A percentile compares a stretch with the other conserved stretches of the same genome.
Evolutionary conservation across 1,140 invertebrate genomes (phyloP).

Genomic region (Bombyx mandarina): DNA sequence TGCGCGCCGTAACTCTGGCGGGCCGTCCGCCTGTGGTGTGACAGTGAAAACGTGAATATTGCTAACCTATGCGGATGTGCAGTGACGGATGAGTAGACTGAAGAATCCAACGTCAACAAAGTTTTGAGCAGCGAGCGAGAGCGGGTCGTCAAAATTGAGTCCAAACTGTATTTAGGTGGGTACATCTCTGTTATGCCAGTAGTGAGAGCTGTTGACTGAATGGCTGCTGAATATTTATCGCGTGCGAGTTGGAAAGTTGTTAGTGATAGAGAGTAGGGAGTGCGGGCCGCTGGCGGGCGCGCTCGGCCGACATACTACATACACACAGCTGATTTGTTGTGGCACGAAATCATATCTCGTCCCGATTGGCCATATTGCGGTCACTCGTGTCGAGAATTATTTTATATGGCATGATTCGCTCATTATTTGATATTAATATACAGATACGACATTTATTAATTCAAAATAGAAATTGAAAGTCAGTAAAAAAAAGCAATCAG

Average conservation of each 20-base stretch:
- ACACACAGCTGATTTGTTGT: slow-evolving; percentile 53
- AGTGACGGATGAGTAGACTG: slow-evolving; percentile 67
- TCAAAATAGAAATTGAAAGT: too few relatives aligned
- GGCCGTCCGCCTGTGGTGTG: slow-evolving; percentile 51
- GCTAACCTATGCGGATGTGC: slow-evolving; percentile 62
- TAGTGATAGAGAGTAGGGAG: slow-evolving; percentile 23
- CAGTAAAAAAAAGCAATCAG: too few relatives aligned
- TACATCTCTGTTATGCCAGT: slow-evolving; percentile 22
- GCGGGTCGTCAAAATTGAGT: slow-evolving; percentile 68
- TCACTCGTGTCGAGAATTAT: slow-evolving; percentile 19
- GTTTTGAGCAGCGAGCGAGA: slow-evolving; percentile 49
- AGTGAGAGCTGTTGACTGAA: slow-evolving; percentile 38
- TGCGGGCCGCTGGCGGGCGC: slow-evolving; percentile 11
- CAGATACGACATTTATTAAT: too few relatives aligned
- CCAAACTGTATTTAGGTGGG: slow-evolving; percentile 68
- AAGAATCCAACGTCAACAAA: slow-evolving; percentile 33
- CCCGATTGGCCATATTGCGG: slow-evolving; percentile 22
- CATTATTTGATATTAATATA: too few relatives aligned
- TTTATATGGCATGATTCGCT: slow-evolving; percentile 15
- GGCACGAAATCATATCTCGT: slow-evolving; percentile 30
- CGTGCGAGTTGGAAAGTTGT: slow-evolving; percentile 52
- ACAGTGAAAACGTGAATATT: slow-evolving; percentile 66
- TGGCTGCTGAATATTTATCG: slow-evolving; percentile 63
- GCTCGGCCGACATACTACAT: slow-evolving; percentile 3
- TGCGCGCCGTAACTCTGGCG: slow-evolving; percentile 41